These are phyloP conservation scores for Lophura nycthemera DNA, from an alignment of 2,113 vertebrate species.

Conservation along the genomic window DNA sequence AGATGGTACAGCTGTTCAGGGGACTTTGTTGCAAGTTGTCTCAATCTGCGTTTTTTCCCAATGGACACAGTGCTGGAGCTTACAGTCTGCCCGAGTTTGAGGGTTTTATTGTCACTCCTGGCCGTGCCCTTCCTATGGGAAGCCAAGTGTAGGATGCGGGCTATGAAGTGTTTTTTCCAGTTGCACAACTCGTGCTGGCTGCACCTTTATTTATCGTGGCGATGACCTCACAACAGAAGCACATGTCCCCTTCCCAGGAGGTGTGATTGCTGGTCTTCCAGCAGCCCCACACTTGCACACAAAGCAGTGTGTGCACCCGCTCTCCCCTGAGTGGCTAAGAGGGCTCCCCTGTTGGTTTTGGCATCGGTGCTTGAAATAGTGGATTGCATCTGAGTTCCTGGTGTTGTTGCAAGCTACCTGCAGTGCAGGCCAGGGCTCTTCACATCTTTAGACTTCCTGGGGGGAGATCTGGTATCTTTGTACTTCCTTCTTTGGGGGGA, in stretches of 20 bases:
- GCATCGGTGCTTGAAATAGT: neutral
- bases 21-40: neutral
- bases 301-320: neutral
- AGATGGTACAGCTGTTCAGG: neutral
- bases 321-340: neutral
- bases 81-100: neutral
- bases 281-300: neutral
- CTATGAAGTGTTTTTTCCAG: slow-evolving; percentile 64
- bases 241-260: neutral
- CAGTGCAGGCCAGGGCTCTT: fast-evolving
- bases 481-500: neutral
- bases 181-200: slow-evolving; percentile 64
- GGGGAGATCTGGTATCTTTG: neutral
- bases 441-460: neutral
- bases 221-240: slow-evolving; percentile 61
- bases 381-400: fast-evolving
- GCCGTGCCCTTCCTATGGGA: neutral
- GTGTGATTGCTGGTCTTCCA: neutral
- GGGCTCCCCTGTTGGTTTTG: neutral
- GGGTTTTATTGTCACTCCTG: neutral
- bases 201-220: slow-evolving; percentile 68
- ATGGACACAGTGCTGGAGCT: neutral
- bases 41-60: neutral
- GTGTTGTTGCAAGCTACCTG: neutral
- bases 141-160: slow-evolving; percentile 37